These are phyloP conservation scores for Sebastes flavidus DNA, from an alignment of 2,797 vertebrate species.

Conservation along the genomic window DNA sequence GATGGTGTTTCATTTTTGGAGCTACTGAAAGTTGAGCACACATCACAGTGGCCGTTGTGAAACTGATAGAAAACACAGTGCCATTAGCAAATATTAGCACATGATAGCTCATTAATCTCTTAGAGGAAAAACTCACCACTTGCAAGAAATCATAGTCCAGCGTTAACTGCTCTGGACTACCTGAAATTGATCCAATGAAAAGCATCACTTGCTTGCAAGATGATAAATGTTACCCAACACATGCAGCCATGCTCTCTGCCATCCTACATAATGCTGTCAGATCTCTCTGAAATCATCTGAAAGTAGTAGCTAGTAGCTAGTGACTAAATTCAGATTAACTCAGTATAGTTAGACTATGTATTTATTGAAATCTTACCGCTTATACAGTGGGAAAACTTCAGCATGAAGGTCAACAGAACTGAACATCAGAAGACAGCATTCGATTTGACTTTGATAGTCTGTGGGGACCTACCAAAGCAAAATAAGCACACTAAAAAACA, in stretches of 20 bases:
- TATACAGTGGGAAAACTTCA: not conserved
- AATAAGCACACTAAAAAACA: not conserved
- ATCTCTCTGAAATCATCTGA: not conserved
- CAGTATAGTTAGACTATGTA: not conserved
- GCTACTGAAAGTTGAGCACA: not conserved
- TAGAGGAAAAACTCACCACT: not conserved
- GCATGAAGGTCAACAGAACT: not conserved
- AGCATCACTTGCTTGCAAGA: not conserved
- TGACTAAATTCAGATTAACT: not conserved
- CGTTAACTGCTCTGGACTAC: not conserved
- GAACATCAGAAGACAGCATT: not conserved
- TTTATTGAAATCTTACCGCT: not conserved
- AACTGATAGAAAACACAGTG: not conserved
- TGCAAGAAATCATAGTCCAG: not conserved
- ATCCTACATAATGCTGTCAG: not conserved
- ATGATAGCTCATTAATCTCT: not conserved
- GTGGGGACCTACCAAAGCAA: not conserved
- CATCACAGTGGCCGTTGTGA: not conserved
- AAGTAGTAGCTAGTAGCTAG: not conserved
- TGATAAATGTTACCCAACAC: not conserved
- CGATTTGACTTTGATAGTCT: not conserved
- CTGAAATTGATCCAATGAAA: not conserved
- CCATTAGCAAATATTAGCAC: not conserved
- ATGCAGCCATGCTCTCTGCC: not conserved
- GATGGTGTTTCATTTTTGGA: not conserved